A percentile compares a stretch with the other conserved stretches of the same genome.
phyloP scores from a whole-genome alignment of 1,140 invertebrate genomes.

The Chlorops oryzae region DNA sequence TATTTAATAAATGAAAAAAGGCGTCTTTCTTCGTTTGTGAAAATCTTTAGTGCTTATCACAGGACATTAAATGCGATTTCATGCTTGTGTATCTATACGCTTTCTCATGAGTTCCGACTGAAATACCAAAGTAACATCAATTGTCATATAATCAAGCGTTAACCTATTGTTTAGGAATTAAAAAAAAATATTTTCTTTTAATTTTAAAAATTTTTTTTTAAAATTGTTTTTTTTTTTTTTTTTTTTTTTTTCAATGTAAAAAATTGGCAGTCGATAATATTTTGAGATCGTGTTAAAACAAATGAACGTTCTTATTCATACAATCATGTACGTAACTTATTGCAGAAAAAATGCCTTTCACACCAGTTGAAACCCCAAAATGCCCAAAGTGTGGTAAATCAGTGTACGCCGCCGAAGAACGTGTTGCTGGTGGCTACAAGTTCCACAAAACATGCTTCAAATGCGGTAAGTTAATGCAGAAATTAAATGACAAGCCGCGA shows the following conservation, averaged over 20 bases:
- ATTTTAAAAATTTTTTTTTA: neutral
- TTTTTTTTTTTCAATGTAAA: conserved; percentile 2
- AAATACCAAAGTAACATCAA: too few relatives aligned
- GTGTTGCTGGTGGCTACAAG: conserved; percentile 93
- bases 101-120: too few relatives aligned
- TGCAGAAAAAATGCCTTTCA: conserved; percentile 87
- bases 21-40: too few relatives aligned
- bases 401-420: conserved; percentile 97
- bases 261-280: neutral
- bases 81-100: too few relatives aligned
- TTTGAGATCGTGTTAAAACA: neutral
- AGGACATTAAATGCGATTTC: too few relatives aligned
- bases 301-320: neutral
- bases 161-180: neutral
- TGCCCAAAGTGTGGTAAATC: conserved; percentile 98
- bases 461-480: conserved; percentile 76
- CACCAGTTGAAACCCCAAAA: conserved; percentile 89
- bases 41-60: too few relatives aligned
- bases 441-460: conserved; percentile 99
- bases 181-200: neutral
- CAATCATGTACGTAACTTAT: conserved; percentile 6
- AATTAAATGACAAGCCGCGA: too few relatives aligned
- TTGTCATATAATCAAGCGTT: too few relatives aligned
- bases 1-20: too few relatives aligned
- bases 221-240: neutral